A percentile compares a stretch with the other conserved stretches of the same genome.
Conservation (phyloP, 2,888 invertebrate genomes). For the Hypena proboscidalis region DNA sequence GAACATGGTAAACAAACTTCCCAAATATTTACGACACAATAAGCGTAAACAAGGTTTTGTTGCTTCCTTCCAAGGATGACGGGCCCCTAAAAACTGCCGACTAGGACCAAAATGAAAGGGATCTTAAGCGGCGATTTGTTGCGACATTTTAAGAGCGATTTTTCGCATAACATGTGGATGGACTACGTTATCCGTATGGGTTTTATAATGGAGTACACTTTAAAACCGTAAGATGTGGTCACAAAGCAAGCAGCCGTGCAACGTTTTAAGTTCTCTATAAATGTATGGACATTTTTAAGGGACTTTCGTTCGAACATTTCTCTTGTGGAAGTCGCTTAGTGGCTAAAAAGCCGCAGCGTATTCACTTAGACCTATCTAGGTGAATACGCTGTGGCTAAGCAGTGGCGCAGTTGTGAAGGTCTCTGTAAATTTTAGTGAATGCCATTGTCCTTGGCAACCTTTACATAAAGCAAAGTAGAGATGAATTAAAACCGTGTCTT, state of each 20-base stretch:
- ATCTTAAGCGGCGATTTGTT: conserved; percentile 42
- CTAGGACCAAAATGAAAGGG: conserved; percentile 43
- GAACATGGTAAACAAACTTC: too few species aligned
- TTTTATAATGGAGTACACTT: conserved; percentile 11
- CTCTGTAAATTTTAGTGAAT: too few species aligned
- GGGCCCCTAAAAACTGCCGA: conserved; percentile 29
- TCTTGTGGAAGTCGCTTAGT: neutral
- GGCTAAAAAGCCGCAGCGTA: neutral
- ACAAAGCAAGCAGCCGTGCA: conserved; percentile 3
- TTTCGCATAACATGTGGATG: conserved; percentile 20
- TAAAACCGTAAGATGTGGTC: conserved; percentile 10
- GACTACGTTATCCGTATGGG: conserved; percentile 17
- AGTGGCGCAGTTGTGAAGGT: too few species aligned
- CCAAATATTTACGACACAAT: neutral
- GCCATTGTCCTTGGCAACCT: too few species aligned
- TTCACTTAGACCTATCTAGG: too few species aligned
- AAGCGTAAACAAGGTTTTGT: neutral
- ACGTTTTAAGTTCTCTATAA: conserved; percentile 3
- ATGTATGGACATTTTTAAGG: neutral
- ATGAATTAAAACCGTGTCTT: too few species aligned
- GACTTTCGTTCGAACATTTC: neutral
- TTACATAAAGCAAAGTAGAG: too few species aligned
- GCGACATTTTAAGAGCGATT: conserved; percentile 40
- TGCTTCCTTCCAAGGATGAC: neutral
- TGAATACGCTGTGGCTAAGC: too few species aligned